phyloP scores from a whole-genome alignment of 2,113 vertebrate genomes.

The Sterna hirundo region DNA sequence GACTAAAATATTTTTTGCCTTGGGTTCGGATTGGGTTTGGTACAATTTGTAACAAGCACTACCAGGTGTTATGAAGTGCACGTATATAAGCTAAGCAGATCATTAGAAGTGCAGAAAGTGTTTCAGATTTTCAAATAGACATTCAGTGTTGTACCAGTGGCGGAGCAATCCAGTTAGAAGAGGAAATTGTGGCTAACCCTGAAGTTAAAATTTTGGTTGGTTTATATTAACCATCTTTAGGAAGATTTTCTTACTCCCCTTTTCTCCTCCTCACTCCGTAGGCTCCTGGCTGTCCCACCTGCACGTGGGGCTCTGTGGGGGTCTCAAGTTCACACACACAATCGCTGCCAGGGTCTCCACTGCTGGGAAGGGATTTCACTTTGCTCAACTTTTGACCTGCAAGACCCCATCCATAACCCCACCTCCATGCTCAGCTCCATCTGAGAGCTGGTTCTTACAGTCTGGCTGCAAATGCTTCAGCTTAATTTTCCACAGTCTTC shows the following conservation, averaged over 20 bases:
- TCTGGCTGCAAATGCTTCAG: not conserved
- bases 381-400: not conserved
- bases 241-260: not conserved
- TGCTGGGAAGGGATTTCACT: not conserved
- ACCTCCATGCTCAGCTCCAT: not conserved
- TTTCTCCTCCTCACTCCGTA: not conserved
- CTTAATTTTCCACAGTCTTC: not conserved
- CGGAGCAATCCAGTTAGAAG: not conserved
- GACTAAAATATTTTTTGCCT: not conserved
- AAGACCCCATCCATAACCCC: not conserved
- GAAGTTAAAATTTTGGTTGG: not conserved
- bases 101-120: not conserved
- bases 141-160: not conserved
- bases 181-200: not conserved
- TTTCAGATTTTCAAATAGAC: not conserved
- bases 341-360: not conserved
- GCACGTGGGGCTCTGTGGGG: accelerated
- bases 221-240: not conserved
- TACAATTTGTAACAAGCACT: not conserved
- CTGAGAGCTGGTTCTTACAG: not conserved
- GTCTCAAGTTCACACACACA: not conserved
- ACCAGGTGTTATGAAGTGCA: not conserved
- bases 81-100: not conserved
- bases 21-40: not conserved
- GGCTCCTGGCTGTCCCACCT: not conserved